Base-by-base conservation (phyloP, 2,113 vertebrate genomes). In the Nycticorax nycticorax region DNA sequence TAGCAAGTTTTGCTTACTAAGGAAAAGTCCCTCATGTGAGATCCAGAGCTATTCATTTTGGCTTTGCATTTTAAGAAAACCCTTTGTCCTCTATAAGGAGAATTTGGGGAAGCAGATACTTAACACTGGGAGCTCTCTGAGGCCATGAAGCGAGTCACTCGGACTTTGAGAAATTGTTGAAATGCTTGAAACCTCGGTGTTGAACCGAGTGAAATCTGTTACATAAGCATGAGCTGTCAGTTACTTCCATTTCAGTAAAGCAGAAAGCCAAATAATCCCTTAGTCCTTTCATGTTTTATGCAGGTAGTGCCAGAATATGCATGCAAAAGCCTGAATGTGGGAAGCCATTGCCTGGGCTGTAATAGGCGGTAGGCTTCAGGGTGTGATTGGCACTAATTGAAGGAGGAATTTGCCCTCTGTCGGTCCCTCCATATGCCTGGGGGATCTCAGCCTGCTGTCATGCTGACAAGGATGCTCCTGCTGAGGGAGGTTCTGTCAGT, bases 201-300 rank as follows among this genome's bases (percentile, higher is more conserved):
- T 90, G 79, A 80, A 69, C 47, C 0, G 1, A 81, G 37, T 52
- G 62, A 66, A 79, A 75, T 62, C 87, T 27, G 12, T 96, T 95
- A 68, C 87, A 83, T 94, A 95, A 91, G 80, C 83, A 95, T 88
- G 93, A 96, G 89, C 96, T 96, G 95, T 95, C 94, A 94, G 64
- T 83, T 84, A 84, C 30, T 80, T 85, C 89, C 23, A 18, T 88
- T 92, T 83, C 21, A 78, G 75, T 77, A 81, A 69, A 63, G 77
- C 81, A 85, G 93, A 95, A 80, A 83, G 69, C 55, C 63, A 69
- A 88, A 85, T 66, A 74, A 72, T 92, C 60, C 53, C 4, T 3
- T n/a, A 81, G 87, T 78, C 82, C 45, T 89, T 89, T 94, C 75
- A 93, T 88, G 68, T 95, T 97, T 96, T 92, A 91, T 91, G 80